A percentile compares a stretch with the other conserved stretches of the same genome.
phyloP scores from a whole-genome alignment of 2,113 vertebrate species.

The Bolborhynchus lineola region DNA sequence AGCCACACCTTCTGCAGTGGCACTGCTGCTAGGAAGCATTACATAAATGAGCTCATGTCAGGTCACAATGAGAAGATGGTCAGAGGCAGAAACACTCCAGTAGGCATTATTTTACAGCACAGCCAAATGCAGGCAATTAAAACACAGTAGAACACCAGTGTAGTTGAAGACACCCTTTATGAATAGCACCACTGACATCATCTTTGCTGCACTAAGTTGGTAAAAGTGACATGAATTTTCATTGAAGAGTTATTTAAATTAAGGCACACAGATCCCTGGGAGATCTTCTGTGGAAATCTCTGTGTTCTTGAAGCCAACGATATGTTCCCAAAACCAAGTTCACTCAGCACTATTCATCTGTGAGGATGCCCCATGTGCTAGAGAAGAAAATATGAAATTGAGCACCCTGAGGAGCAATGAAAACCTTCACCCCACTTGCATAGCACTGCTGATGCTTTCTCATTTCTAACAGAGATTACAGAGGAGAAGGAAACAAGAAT shows the following conservation, averaged over 20 bases:
- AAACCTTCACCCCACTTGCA: not conserved
- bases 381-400: not conserved
- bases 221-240: not conserved
- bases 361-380: not conserved
- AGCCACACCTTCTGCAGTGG: not conserved
- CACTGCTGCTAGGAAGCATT: slow-evolving; percentile 9
- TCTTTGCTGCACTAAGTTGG: not conserved
- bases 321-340: not conserved
- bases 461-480: not conserved
- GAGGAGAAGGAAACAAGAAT: not conserved
- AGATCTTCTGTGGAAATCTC: not conserved
- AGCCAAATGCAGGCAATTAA: not conserved
- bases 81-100: slow-evolving; percentile 35
- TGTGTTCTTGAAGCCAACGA: not conserved
- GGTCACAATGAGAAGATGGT: slow-evolving; percentile 9
- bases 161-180: not conserved
- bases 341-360: not conserved
- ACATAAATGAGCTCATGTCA: slow-evolving; percentile 26
- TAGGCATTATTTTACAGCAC: not conserved
- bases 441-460: not conserved
- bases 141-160: not conserved
- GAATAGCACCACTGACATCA: not conserved
- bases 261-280: not conserved
- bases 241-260: not conserved
- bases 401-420: not conserved